Conservation (phyloP, 2,113 vertebrate genomes). For the Austrofundulus limnaeus region DNA sequence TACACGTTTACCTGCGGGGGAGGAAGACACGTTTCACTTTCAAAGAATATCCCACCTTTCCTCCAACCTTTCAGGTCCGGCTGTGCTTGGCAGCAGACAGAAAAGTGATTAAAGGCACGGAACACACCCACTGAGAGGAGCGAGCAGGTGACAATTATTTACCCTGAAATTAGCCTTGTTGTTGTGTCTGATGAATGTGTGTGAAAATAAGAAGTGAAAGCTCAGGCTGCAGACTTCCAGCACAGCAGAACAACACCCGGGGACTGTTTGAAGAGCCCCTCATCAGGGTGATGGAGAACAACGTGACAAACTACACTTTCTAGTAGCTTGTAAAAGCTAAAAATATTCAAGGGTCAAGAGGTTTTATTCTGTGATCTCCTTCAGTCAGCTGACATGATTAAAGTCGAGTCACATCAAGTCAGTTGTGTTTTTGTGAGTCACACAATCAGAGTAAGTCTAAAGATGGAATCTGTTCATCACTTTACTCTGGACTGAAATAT, state of each 20-base stretch:
- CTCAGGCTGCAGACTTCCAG: slow-evolving; percentile 16
- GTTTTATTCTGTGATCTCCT: slow-evolving; percentile 28
- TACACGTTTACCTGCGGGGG: slow-evolving; percentile 53
- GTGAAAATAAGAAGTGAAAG: slow-evolving; percentile 56
- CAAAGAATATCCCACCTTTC: slow-evolving; percentile 55
- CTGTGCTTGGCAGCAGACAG: slow-evolving; percentile 43
- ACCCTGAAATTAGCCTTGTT: slow-evolving; percentile 56
- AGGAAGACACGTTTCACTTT: slow-evolving; percentile 55
- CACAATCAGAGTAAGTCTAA: background rate
- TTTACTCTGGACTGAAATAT: slow-evolving; percentile 14
- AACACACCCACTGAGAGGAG: slow-evolving; percentile 26
- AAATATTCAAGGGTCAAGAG: slow-evolving; percentile 11
- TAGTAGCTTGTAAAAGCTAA: slow-evolving; percentile 14
- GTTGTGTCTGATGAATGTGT: slow-evolving; percentile 53
- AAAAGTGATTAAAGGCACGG: slow-evolving; percentile 44
- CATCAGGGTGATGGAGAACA: slow-evolving; percentile 27
- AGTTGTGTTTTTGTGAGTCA: slow-evolving; percentile 1
- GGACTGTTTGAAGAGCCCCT: slow-evolving; percentile 29
- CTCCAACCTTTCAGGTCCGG: slow-evolving; percentile 33
- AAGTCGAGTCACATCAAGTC: slow-evolving; percentile 25
- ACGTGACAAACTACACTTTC: slow-evolving; percentile 9
- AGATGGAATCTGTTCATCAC: background rate
- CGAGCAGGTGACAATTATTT: slow-evolving; percentile 64
- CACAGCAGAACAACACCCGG: slow-evolving; percentile 8
- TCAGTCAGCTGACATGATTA: slow-evolving; percentile 10